Conservation (phyloP, 2,113 vertebrate species). For the Pygoscelis antarcticus region DNA sequence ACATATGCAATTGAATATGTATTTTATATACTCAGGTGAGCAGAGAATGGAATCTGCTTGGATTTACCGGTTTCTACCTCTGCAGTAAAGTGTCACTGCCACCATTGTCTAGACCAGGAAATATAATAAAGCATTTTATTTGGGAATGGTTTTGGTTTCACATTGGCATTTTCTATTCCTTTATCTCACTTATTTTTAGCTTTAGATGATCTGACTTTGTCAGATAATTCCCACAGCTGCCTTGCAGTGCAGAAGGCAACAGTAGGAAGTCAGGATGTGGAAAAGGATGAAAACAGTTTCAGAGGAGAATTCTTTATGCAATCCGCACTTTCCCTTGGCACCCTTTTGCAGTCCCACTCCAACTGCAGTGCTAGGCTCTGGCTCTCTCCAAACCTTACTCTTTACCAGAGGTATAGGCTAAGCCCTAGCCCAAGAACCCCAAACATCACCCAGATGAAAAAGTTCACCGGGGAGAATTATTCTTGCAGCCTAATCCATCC, state of each 20-base stretch:
- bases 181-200: conserved; percentile 20
- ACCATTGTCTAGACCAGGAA: neutral
- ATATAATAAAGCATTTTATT: neutral
- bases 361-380: neutral
- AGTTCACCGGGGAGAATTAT: neutral
- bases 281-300: neutral
- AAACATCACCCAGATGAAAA: neutral
- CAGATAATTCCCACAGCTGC: conserved; percentile 7
- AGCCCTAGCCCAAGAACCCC: neutral
- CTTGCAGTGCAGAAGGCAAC: neutral
- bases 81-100: neutral
- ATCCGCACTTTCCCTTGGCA: neutral
- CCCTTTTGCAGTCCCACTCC: neutral
- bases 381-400: neutral
- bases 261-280: neutral
- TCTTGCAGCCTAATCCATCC: neutral
- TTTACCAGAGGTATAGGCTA: neutral
- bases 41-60: neutral
- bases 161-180: neutral
- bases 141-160: neutral
- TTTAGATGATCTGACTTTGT: neutral
- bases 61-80: neutral
- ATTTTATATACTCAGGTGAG: neutral
- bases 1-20: neutral
- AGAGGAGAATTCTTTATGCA: neutral